A percentile compares a stretch with the other conserved stretches of the same genome.
phyloP scores from a whole-genome alignment of 2,888 invertebrate genomes.

The Dryomyza anilis region DNA sequence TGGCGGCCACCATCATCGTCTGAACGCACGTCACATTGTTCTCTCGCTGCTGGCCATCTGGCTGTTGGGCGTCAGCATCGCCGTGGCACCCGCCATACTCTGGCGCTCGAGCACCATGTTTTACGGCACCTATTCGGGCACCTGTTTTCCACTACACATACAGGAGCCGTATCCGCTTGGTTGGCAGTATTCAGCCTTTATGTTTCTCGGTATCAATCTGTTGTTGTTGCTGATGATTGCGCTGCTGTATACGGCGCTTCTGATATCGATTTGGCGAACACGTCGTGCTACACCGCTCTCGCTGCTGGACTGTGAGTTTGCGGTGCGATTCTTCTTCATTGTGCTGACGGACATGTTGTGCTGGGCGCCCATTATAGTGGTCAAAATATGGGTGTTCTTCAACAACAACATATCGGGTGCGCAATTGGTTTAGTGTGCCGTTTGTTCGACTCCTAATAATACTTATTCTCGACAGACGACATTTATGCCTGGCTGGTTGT shows the following conservation, averaged over 20 bases:
- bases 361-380: conserved; percentile 72
- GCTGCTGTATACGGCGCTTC: conserved; percentile 67
- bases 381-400: conserved; percentile 68
- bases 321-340: conserved; percentile 71
- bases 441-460: background rate
- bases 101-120: conserved; percentile 68
- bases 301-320: conserved; percentile 69
- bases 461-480: conserved; percentile 61
- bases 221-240: conserved; percentile 66
- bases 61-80: conserved; percentile 66
- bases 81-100: conserved; percentile 69
- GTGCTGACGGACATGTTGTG: conserved; percentile 73
- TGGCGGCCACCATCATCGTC: conserved; percentile 63
- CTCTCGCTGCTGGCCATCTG: conserved; percentile 66
- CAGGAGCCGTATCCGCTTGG: conserved; percentile 71
- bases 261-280: conserved; percentile 69
- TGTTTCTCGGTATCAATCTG: conserved; percentile 71
- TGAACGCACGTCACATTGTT: conserved; percentile 65
- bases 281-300: conserved; percentile 67
- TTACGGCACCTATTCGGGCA: conserved; percentile 69
- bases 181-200: conserved; percentile 75
- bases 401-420: conserved; percentile 65
- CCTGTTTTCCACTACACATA: conserved; percentile 74
- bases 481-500: conserved; percentile 71
- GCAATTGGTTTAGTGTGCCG: conserved; percentile 27